A percentile compares a stretch with the other conserved stretches of the same genome.
Evolutionary conservation across 1,140 invertebrate species (phyloP).

Genomic region (Camponotus vicinus): DNA sequence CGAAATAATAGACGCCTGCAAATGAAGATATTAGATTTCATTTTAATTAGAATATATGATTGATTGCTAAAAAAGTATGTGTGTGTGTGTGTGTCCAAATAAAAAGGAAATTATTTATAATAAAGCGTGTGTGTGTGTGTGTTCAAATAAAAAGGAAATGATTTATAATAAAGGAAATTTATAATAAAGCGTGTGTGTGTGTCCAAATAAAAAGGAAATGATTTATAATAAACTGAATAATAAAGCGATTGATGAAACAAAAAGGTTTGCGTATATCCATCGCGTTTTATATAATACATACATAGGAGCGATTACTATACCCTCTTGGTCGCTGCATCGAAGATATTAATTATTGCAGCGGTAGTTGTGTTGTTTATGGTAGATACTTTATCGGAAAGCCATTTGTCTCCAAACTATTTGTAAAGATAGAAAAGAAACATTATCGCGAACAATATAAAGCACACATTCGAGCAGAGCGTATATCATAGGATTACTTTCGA

Average conservation of each 20-base stretch:
- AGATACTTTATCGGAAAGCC: constrained; percentile 43
- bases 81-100: too few species aligned
- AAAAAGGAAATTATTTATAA: neutral
- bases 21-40: neutral
- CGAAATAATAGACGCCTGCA: neutral
- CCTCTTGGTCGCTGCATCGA: neutral
- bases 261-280: neutral
- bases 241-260: neutral
- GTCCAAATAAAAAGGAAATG: neutral
- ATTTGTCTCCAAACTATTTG: constrained; percentile 44
- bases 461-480: constrained; percentile 20
- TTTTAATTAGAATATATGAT: constrained; percentile 32
- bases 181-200: too few species aligned
- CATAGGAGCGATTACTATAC: neutral
- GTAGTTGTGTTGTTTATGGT: neutral
- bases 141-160: neutral
- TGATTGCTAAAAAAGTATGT: neutral
- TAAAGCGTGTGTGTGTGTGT: too few species aligned
- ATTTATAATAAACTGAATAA: neutral
- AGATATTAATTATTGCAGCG: constrained; percentile 13
- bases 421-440: constrained; percentile 54
- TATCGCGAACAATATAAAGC: constrained; percentile 17
- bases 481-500: constrained; percentile 39
- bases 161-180: neutral
- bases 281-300: neutral